Evolutionary conservation across 1,140 invertebrate species (phyloP).

Genomic region (Tetragnatha versicolor): DNA sequence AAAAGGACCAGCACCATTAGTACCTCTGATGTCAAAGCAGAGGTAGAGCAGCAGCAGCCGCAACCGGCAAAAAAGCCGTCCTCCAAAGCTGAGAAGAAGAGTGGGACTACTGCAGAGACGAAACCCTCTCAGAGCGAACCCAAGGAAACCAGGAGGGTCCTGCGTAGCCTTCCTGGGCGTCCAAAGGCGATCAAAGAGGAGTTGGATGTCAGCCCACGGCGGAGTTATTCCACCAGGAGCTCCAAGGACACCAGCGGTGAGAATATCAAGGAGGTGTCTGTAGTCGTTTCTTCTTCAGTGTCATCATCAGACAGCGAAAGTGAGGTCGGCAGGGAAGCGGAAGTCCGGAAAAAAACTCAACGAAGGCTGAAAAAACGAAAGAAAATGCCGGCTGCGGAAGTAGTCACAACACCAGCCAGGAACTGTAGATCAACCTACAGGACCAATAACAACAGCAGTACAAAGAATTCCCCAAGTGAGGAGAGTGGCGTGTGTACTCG

Average conservation of each 20-base stretch:
- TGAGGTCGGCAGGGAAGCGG: conserved; percentile 53
- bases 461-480: no score
- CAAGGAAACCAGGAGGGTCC: background rate
- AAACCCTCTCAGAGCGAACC: background rate
- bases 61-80: background rate
- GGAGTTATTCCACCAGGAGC: conserved; percentile 32
- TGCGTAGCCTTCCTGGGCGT: conserved; percentile 29
- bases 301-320: conserved; percentile 28
- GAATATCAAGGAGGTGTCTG: conserved; percentile 8
- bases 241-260: background rate
- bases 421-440: no score
- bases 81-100: conserved; percentile 13
- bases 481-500: no score
- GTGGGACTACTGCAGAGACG: background rate
- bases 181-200: background rate
- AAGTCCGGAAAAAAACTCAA: conserved; percentile 53
- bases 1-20: conserved; percentile 38
- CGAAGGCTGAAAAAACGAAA: conserved; percentile 20
- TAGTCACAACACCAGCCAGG: background rate
- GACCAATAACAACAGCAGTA: no score
- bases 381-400: conserved; percentile 12
- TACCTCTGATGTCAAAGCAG: background rate
- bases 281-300: conserved; percentile 27
- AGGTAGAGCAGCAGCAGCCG: background rate
- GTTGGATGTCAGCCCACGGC: background rate